Conservation (phyloP, 2,797 vertebrate species). For the Poeciliopsis infans region DNA sequence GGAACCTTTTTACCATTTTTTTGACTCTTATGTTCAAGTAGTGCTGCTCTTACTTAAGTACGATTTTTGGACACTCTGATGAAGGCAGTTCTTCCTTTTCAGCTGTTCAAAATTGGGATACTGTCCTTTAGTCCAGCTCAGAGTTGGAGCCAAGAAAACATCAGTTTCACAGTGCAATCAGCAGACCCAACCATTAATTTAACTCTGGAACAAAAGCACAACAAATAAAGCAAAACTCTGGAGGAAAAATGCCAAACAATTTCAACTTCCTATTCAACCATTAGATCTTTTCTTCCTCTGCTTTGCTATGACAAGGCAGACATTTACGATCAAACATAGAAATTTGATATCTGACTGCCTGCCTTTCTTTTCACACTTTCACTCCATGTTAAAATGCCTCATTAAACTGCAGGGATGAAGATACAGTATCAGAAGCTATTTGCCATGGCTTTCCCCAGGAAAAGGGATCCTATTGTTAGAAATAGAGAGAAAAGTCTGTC, state of each 20-base stretch:
- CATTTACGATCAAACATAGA: constrained; percentile 68
- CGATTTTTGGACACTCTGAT: no score
- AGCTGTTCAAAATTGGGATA: no score
- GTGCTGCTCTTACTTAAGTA: no score
- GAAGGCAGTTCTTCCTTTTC: not conserved
- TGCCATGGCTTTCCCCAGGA: constrained; percentile 62
- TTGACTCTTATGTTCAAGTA: no score
- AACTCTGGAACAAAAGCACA: constrained; percentile 15
- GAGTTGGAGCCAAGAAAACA: not conserved
- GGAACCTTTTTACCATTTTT: no score
- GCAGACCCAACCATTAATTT: constrained; percentile 16
- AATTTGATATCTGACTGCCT: constrained; percentile 55
- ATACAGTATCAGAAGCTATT: constrained; percentile 77
- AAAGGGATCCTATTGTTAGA: constrained; percentile 72
- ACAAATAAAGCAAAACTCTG: not conserved
- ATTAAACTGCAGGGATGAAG: constrained; percentile 71
- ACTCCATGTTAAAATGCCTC: constrained; percentile 69
- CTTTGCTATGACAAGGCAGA: constrained; percentile 40
- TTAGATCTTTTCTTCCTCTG: constrained; percentile 48
- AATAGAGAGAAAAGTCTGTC: constrained; percentile 63
- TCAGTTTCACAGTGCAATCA: not conserved
- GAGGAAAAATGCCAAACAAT: constrained; percentile 16
- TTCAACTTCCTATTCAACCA: constrained; percentile 55
- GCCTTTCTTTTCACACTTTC: constrained; percentile 36
- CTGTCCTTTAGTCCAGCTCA: not conserved